Evolutionary conservation across 37 sponge, comb jelly and placozoan species (phyloP).

Genomic region (Dysidea cf. avara): DNA sequence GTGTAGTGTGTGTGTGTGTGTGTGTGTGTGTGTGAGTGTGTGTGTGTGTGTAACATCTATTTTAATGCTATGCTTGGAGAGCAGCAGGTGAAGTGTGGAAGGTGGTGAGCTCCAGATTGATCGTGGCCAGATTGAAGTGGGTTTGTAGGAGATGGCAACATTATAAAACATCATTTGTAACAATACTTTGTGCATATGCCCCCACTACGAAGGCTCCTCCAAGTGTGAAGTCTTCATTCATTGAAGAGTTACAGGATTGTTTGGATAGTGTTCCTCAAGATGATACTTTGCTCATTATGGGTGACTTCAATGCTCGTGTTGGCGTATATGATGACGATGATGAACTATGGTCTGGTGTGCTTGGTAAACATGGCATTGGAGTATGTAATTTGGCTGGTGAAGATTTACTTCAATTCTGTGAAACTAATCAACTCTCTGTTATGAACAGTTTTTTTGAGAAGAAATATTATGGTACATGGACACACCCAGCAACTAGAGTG

Average conservation of each 20-base stretch:
- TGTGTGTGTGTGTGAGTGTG: too few relatives aligned
- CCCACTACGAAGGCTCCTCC: conserved; percentile 48
- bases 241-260: conserved; percentile 12
- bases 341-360: too few relatives aligned
- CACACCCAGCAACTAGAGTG: conserved; percentile 33
- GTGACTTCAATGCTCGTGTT: too few relatives aligned
- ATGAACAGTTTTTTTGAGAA: too few relatives aligned
- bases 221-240: too few relatives aligned
- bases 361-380: too few relatives aligned
- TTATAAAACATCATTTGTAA: too few relatives aligned
- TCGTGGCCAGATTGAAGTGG: conserved; percentile 42
- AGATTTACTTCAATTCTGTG: conserved; percentile 46
- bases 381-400: too few relatives aligned
- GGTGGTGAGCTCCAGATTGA: conserved; percentile 39
- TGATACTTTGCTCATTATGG: conserved; percentile 27
- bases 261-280: conserved; percentile 5
- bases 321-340: background rate
- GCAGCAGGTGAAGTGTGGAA: conserved; percentile 40
- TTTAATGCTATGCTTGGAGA: conserved; percentile 47
- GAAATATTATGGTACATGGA: conserved; percentile 27
- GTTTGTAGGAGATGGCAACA: too few relatives aligned
- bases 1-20: too few relatives aligned
- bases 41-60: too few relatives aligned
- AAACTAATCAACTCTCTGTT: conserved; percentile 31
- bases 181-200: conserved; percentile 39